phyloP scores from a whole-genome alignment of 1,140 invertebrate species.

The Vanessa atalanta region DNA sequence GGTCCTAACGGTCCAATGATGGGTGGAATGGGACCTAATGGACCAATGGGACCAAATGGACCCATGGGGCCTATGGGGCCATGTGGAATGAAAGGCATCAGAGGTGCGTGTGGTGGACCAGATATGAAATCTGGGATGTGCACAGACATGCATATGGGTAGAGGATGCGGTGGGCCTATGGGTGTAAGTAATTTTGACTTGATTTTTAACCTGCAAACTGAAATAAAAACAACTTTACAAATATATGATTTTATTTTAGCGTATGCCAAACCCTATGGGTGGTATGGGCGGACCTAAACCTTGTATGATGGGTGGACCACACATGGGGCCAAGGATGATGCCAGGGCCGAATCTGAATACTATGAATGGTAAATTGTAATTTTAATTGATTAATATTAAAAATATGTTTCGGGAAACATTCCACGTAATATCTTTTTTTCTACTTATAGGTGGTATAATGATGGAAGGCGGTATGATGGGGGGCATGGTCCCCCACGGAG shows the following conservation, averaged over 20 bases:
- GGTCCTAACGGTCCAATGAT: conserved; percentile 79
- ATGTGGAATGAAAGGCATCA: conserved; percentile 77
- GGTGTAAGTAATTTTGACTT: conserved; percentile 61
- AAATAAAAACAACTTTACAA: neutral
- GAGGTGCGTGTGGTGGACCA: conserved; percentile 72
- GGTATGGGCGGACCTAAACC: conserved; percentile 77
- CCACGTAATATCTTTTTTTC: no score
- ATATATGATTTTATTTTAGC: conserved; percentile 53
- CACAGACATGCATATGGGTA: conserved; percentile 78
- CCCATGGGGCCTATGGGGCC: conserved; percentile 71
- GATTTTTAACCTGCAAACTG: neutral
- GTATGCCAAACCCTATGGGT: conserved; percentile 79
- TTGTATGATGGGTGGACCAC: conserved; percentile 79
- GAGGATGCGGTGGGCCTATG: conserved; percentile 78
- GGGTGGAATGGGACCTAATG: conserved; percentile 74
- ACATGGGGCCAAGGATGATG: conserved; percentile 80
- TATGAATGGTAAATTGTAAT: conserved; percentile 69
- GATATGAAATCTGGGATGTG: conserved; percentile 79
- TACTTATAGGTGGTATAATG: conserved; percentile 73
- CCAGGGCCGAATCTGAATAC: conserved; percentile 77
- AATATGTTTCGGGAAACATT: neutral
- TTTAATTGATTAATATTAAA: neutral
- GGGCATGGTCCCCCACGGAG: conserved; percentile 62
- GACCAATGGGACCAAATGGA: conserved; percentile 77
- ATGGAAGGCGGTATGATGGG: conserved; percentile 77